A percentile compares a stretch with the other conserved stretches of the same genome.
Conservation (phyloP, 2,113 vertebrate genomes). For the Sprattus sprattus region DNA sequence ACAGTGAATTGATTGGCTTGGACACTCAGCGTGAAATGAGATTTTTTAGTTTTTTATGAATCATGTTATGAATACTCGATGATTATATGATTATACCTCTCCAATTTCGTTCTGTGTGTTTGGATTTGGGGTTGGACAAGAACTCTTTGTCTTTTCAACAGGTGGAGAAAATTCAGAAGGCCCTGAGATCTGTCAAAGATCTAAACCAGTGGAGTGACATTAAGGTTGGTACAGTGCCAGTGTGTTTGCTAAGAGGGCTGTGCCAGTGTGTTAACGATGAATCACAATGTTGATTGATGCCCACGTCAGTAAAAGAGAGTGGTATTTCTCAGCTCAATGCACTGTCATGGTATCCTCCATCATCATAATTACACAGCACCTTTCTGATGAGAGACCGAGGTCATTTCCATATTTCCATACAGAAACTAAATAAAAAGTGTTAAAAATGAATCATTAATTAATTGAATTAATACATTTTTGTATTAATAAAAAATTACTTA, state of each 20-base stretch:
- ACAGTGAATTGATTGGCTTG: not conserved
- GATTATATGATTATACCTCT: too few relatives aligned
- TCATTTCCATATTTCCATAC: too few relatives aligned
- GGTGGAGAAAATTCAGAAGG: conserved; percentile 89
- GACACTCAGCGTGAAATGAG: not conserved
- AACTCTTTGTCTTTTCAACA: conserved; percentile 47
- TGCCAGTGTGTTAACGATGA: not conserved
- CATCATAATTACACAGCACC: not conserved
- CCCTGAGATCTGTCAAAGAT: conserved; percentile 65
- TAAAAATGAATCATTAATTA: not conserved
- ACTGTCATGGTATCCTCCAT: not conserved
- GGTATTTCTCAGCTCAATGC: not conserved
- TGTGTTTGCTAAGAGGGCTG: not conserved
- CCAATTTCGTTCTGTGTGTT: too few relatives aligned
- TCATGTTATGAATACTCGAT: too few relatives aligned
- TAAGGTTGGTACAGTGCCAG: conserved; percentile 71
- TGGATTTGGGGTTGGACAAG: not conserved
- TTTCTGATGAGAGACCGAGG: not conserved
- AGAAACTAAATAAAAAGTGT: not conserved
- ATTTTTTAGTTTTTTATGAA: too few relatives aligned
- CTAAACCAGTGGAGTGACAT: conserved; percentile 71
- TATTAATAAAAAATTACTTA: too few relatives aligned
- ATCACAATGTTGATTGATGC: not conserved
- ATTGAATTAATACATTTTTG: too few relatives aligned
- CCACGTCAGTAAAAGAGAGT: not conserved